These are phyloP conservation scores for Elgaria multicarinata DNA, from an alignment of 2,113 vertebrate species.

Conservation along the genomic window DNA sequence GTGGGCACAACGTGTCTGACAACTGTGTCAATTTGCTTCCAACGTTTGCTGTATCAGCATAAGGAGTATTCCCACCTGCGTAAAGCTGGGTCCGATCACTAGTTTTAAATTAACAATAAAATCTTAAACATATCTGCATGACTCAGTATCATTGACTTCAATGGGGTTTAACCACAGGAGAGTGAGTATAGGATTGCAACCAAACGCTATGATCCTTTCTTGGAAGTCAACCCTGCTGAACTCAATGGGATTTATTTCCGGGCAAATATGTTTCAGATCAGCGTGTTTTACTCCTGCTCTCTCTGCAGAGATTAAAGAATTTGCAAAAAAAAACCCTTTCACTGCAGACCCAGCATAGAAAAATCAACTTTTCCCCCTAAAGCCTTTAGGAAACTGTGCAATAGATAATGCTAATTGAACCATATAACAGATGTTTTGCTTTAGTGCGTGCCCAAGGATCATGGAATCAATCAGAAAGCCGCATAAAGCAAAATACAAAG, in stretches of 20 bases:
- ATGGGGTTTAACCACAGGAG: neutral
- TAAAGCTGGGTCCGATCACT: no score
- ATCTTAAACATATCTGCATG: neutral
- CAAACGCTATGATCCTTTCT: neutral
- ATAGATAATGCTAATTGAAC: conserved; percentile 25
- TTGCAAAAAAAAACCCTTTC: neutral
- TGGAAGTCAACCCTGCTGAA: neutral
- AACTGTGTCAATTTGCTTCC: no score
- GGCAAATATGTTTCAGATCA: neutral
- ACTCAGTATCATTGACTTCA: neutral
- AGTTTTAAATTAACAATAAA: neutral
- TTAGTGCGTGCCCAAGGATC: neutral
- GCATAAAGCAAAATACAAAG: neutral
- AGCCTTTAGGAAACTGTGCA: neutral
- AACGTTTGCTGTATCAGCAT: no score
- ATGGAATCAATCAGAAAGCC: neutral
- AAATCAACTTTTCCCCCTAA: neutral
- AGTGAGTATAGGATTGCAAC: neutral
- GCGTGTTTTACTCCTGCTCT: neutral
- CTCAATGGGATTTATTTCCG: neutral
- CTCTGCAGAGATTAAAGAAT: neutral
- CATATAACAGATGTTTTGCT: neutral
- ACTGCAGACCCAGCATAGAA: conserved; percentile 11
- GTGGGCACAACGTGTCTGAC: no score
- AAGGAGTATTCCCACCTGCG: no score